A percentile compares a stretch with the other conserved stretches of the same genome.
Evolutionary conservation across 2,888 invertebrate genomes (phyloP).

Genomic region (Deroplatys truncata): DNA sequence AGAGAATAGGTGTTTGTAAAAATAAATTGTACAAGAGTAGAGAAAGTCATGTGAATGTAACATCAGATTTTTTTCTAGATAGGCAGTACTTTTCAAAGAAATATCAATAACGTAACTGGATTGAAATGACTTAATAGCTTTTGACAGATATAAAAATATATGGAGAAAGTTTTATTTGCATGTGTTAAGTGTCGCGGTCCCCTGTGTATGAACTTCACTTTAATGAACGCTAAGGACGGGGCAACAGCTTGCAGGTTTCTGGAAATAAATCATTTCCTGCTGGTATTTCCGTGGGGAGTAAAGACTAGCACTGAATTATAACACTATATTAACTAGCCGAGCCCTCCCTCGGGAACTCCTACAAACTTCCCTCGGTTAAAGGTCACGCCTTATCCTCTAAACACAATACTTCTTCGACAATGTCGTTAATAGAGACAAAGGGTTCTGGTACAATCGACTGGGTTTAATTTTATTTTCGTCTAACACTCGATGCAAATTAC

Average conservation of each 20-base stretch:
- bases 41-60: too few species aligned
- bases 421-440: too few species aligned
- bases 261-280: background rate
- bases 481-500: too few species aligned
- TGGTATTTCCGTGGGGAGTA: background rate
- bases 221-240: background rate
- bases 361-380: background rate
- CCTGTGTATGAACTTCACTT: background rate
- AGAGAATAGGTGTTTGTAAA: too few species aligned
- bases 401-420: too few species aligned
- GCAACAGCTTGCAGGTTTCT: background rate
- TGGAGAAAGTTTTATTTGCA: background rate
- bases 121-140: too few species aligned
- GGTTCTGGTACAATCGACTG: too few species aligned
- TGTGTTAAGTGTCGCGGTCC: background rate
- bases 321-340: background rate
- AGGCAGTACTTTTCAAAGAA: too few species aligned
- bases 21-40: too few species aligned
- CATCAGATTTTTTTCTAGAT: too few species aligned
- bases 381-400: background rate
- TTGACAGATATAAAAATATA: background rate
- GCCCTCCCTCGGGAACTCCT: background rate
- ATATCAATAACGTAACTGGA: too few species aligned
- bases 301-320: background rate
- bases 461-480: too few species aligned